Conservation (phyloP, 2,888 invertebrate genomes). For the Melipona bicolor region DNA sequence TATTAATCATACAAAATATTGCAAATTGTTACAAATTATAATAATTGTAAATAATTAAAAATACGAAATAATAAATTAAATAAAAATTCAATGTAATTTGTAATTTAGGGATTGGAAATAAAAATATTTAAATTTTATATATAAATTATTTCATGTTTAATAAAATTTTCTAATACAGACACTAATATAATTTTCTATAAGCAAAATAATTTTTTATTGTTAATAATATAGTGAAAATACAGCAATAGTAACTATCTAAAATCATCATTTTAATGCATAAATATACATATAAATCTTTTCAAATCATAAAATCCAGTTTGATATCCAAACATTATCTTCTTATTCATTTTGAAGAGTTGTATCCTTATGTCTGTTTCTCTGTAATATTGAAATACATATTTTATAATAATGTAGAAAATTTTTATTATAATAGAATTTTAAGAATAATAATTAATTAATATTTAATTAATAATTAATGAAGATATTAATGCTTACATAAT, state of each 20-base stretch:
- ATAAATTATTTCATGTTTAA: neutral
- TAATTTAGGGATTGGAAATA: neutral
- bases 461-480: too few relatives aligned
- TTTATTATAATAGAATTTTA: neutral
- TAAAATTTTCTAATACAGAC: neutral
- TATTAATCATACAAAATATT: too few relatives aligned
- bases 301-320: neutral
- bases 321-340: conserved; percentile 2
- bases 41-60: neutral
- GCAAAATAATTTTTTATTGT: neutral
- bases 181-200: conserved; percentile 26
- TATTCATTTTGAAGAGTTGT: conserved; percentile 25
- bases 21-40: too few relatives aligned
- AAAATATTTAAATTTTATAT: neutral
- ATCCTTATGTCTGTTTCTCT: conserved; percentile 52
- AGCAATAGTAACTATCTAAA: conserved; percentile 10
- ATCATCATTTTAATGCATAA: neutral
- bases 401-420: neutral
- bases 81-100: neutral
- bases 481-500: conserved; percentile 36
- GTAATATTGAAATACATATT: conserved; percentile 14
- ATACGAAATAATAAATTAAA: neutral
- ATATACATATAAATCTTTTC: neutral
- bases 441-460: neutral
- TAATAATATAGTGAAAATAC: conserved; percentile 6